Conservation (phyloP, 1,140 invertebrate genomes). For the Colletes gigas region DNA sequence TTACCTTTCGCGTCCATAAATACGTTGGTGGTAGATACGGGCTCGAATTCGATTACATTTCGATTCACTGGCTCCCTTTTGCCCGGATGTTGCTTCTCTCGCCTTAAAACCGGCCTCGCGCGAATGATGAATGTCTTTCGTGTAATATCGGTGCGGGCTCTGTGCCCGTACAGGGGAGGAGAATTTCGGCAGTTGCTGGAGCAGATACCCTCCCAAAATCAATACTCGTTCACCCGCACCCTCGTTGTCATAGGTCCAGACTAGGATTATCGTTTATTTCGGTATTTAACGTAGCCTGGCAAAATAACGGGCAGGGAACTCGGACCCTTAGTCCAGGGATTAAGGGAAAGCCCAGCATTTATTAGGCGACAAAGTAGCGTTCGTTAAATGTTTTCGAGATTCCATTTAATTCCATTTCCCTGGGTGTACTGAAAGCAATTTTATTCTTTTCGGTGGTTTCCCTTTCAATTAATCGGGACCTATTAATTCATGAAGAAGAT, state of each 20-base stretch:
- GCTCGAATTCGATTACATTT: constrained; percentile 3
- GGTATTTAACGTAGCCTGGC: constrained; percentile 36
- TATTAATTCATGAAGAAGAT: not conserved
- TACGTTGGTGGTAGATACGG: not conserved
- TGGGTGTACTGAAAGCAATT: not conserved
- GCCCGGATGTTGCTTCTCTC: not conserved
- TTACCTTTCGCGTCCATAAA: not conserved
- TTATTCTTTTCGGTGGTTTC: not conserved
- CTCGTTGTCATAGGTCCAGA: constrained; percentile 56
- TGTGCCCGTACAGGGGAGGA: not conserved
- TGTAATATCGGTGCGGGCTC: not conserved
- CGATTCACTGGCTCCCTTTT: not conserved
- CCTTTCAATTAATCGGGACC: not conserved
- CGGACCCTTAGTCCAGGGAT: constrained; percentile 20
- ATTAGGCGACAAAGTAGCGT: constrained; percentile 31
- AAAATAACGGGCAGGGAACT: constrained; percentile 17
- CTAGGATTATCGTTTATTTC: constrained; percentile 47
- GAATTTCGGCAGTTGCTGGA: constrained; percentile 22
- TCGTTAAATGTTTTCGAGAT: constrained; percentile 37
- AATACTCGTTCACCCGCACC: constrained; percentile 45
- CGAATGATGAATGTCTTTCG: constrained; percentile 19
- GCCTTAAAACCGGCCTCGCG: not conserved
- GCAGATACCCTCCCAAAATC: constrained; percentile 45
- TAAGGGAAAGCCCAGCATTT: constrained; percentile 29
- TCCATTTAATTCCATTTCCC: not conserved